Evolutionary conservation across 2,888 invertebrate genomes (phyloP).

Genomic region (Drosophila atripex): DNA sequence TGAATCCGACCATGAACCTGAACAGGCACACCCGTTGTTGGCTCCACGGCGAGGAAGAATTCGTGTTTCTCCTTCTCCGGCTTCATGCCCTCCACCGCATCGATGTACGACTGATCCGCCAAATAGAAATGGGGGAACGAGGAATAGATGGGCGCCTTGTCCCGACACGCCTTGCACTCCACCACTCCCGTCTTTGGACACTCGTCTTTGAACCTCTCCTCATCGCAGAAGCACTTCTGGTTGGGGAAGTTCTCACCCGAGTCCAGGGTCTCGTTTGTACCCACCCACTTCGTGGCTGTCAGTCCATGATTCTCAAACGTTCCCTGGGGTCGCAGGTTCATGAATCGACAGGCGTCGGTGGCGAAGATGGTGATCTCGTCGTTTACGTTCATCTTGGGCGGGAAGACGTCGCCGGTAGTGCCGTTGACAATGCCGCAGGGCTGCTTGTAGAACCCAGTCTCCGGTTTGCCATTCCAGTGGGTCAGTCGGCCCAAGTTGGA

Average conservation of each 20-base stretch:
- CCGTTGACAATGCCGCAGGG: constrained; percentile 89
- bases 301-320: constrained; percentile 63
- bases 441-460: constrained; percentile 85
- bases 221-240: constrained; percentile 88
- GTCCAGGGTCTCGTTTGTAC: constrained; percentile 88
- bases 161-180: constrained; percentile 90
- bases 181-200: constrained; percentile 87
- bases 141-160: constrained; percentile 92
- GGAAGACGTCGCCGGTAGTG: constrained; percentile 92
- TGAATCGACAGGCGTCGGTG: constrained; percentile 91
- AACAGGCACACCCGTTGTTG: constrained; percentile 91
- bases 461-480: constrained; percentile 88
- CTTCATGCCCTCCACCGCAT: constrained; percentile 87
- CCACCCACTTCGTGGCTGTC: constrained; percentile 83
- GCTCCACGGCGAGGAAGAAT: constrained; percentile 89
- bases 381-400: constrained; percentile 85
- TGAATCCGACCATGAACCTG: constrained; percentile 90
- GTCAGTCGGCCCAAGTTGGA: constrained; percentile 88
- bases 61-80: constrained; percentile 88
- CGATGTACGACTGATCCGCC: constrained; percentile 87
- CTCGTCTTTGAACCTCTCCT: constrained; percentile 81
- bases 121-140: constrained; percentile 93
- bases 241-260: constrained; percentile 87
- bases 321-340: constrained; percentile 81
- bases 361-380: constrained; percentile 88